phyloP scores from a whole-genome alignment of 1,140 invertebrate genomes.

The Ptiloglossa arizonensis region DNA sequence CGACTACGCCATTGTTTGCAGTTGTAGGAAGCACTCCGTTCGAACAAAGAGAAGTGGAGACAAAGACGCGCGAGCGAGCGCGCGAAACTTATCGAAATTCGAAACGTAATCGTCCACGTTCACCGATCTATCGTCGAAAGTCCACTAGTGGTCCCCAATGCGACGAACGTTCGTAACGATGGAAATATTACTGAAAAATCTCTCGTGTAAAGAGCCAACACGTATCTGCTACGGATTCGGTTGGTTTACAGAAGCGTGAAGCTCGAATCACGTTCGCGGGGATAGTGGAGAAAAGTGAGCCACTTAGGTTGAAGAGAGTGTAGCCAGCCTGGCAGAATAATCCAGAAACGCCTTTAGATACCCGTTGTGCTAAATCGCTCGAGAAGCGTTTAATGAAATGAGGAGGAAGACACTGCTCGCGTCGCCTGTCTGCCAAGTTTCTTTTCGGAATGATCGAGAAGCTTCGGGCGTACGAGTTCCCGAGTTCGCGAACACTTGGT shows the following conservation, averaged over 20 bases:
- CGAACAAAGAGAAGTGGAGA: not conserved
- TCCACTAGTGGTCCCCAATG: too few species aligned
- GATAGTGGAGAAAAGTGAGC: conserved; percentile 46
- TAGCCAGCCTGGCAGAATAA: conserved; percentile 44
- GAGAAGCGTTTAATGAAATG: conserved; percentile 55
- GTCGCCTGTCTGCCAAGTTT: conserved; percentile 26
- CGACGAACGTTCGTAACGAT: conserved; percentile 39
- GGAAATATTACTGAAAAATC: not conserved
- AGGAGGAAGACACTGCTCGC: not conserved
- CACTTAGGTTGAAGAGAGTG: conserved; percentile 61
- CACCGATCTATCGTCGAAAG: not conserved
- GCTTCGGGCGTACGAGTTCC: not conserved
- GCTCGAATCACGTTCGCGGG: conserved; percentile 30
- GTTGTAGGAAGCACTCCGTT: conserved; percentile 9
- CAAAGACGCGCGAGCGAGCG: not conserved
- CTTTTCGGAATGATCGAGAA: conserved; percentile 32
- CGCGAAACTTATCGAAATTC: not conserved
- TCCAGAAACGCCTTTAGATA: conserved; percentile 54
- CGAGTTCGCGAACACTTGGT: conserved; percentile 5
- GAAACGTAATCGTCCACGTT: not conserved
- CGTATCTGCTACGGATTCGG: conserved; percentile 47
- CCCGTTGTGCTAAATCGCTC: conserved; percentile 55
- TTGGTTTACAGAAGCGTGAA: conserved; percentile 41
- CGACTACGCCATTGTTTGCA: conserved; percentile 18
- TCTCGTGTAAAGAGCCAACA: conserved; percentile 29